Evolutionary conservation across 2,888 invertebrate species (phyloP).

Genomic region (Empis livida): DNA sequence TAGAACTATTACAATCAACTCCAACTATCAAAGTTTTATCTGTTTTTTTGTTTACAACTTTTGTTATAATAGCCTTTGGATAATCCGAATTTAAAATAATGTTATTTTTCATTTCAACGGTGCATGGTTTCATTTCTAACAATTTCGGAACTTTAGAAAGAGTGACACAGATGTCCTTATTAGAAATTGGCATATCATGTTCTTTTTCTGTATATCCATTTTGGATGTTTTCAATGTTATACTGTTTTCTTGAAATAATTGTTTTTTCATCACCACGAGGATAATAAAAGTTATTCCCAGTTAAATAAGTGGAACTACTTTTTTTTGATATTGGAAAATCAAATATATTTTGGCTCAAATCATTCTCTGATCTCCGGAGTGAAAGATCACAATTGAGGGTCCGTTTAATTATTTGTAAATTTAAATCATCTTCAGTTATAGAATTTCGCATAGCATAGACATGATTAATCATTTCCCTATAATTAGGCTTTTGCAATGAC

Average conservation of each 20-base stretch:
- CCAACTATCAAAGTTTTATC: not conserved
- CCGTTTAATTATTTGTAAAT: conserved; percentile 32
- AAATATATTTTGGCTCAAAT: not conserved
- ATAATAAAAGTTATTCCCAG: no score
- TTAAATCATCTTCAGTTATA: conserved; percentile 30
- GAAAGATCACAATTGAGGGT: conserved; percentile 23
- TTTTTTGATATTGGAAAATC: conserved; percentile 3
- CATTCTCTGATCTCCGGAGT: not conserved
- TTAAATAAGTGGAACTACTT: conserved; percentile 4
- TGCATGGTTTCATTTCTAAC: not conserved
- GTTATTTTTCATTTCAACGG: not conserved
- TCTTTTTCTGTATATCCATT: no score
- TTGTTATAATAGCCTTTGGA: conserved; percentile 7
- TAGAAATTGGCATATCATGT: no score
- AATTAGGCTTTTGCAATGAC: conserved; percentile 20
- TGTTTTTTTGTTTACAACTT: not conserved
- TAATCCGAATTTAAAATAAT: not conserved
- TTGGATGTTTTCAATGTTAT: no score
- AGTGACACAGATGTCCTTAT: no score
- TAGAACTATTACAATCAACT: not conserved
- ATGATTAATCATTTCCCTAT: conserved; percentile 30
- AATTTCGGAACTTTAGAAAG: no score
- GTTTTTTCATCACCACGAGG: no score
- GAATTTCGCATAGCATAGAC: conserved; percentile 26
- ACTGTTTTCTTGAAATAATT: no score